These are phyloP conservation scores for Phyto melanocephala DNA, from an alignment of 2,888 invertebrate genomes.

Conservation along the genomic window DNA sequence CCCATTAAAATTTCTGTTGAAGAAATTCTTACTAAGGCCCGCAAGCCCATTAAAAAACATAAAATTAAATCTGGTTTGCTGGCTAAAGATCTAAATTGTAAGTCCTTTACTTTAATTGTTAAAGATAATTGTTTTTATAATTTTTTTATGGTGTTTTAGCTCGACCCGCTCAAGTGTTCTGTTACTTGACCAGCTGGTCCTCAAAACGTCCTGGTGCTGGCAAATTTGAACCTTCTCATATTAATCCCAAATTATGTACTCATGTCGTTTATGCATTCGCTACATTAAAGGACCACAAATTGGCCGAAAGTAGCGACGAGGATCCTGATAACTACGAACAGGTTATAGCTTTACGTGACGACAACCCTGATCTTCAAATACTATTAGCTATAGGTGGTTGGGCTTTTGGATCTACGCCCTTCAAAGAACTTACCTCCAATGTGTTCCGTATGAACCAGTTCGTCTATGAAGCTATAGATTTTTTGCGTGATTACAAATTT, in stretches of 20 bases:
- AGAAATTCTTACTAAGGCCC: conserved; percentile 84
- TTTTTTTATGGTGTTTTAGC: conserved; percentile 80
- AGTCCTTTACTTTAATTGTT: conserved; percentile 72
- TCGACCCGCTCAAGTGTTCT: conserved; percentile 92
- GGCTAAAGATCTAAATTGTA: conserved; percentile 83
- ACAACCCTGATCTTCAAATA: conserved; percentile 92
- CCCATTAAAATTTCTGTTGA: conserved; percentile 88
- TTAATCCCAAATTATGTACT: conserved; percentile 93
- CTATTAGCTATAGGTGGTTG: conserved; percentile 95
- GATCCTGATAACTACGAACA: conserved; percentile 92
- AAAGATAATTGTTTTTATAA: not conserved
- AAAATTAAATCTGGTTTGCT: conserved; percentile 81
- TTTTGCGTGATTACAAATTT: conserved; percentile 93
- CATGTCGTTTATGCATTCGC: conserved; percentile 98
- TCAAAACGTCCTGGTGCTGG: conserved; percentile 93
- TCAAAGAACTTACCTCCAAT: conserved; percentile 94
- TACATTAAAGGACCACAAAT: conserved; percentile 90
- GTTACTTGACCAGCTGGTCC: conserved; percentile 98
- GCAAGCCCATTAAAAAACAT: conserved; percentile 82
- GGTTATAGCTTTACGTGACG: conserved; percentile 90
- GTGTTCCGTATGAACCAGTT: conserved; percentile 97
- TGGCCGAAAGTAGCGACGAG: conserved; percentile 88
- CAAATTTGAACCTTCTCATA: conserved; percentile 92
- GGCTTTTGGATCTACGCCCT: conserved; percentile 97
- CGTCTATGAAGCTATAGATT: conserved; percentile 96